phyloP scores from a whole-genome alignment of 2,888 invertebrate species.

The Seira sanloemensis region DNA sequence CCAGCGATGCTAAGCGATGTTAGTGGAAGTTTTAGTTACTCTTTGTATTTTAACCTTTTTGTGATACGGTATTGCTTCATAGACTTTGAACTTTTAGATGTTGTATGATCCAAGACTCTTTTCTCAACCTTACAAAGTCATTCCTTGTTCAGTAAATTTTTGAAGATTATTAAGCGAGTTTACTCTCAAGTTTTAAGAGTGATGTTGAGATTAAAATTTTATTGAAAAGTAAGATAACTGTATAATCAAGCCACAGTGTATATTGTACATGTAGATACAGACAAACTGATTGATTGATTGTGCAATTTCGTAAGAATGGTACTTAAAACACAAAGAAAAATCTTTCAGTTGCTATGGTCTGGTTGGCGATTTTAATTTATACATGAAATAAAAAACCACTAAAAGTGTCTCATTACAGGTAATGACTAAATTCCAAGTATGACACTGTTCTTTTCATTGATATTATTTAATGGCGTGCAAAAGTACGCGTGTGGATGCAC shows the following conservation, averaged over 20 bases:
- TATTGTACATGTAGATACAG: neutral
- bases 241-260: constrained; percentile 6
- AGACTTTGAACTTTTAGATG: too few species aligned
- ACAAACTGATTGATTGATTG: neutral
- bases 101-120: too few species aligned
- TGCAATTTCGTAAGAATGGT: neutral
- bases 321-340: neutral
- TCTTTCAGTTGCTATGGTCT: neutral
- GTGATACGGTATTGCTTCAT: neutral
- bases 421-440: neutral
- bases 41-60: neutral
- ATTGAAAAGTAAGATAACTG: neutral
- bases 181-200: too few species aligned
- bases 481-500: constrained; percentile 8
- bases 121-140: too few species aligned
- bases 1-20: neutral
- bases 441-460: constrained; percentile 30
- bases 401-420: neutral
- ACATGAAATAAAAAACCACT: neutral
- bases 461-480: constrained; percentile 24
- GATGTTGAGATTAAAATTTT: constrained; percentile 8
- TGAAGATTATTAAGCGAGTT: too few species aligned
- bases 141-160: neutral
- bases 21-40: neutral
- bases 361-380: neutral